A percentile compares a stretch with the other conserved stretches of the same genome.
These are phyloP conservation scores for Oophaga pumilio DNA, from an alignment of 2,113 vertebrate species.

Conservation along the genomic window DNA sequence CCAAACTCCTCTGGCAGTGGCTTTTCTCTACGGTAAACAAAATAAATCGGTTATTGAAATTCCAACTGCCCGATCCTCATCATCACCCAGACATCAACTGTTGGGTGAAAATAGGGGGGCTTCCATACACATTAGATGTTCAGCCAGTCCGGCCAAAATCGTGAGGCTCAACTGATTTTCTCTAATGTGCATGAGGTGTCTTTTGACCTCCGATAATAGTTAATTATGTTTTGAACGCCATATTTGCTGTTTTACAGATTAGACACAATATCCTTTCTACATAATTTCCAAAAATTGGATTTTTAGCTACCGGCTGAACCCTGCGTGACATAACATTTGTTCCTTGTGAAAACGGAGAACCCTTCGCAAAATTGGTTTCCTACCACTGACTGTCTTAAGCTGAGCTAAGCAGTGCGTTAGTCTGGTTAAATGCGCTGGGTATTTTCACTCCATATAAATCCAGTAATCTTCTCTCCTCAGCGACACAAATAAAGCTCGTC, in stretches of 20 bases:
- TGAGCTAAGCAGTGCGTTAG: slow-evolving; percentile 21
- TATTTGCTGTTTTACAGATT: not conserved
- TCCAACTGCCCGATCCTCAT: too few relatives aligned
- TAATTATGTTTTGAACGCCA: not conserved
- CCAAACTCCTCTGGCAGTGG: too few relatives aligned
- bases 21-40: too few relatives aligned
- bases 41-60: too few relatives aligned
- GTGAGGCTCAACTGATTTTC: too few relatives aligned
- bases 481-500: slow-evolving; percentile 46
- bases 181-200: too few relatives aligned
- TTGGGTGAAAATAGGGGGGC: too few relatives aligned
- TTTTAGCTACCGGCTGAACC: not conserved
- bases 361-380: not conserved
- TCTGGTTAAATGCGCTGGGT: slow-evolving; percentile 26
- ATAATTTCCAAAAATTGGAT: not conserved
- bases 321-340: not conserved
- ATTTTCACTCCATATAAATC: slow-evolving; percentile 35
- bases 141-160: too few relatives aligned
- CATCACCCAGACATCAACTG: too few relatives aligned
- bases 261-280: not conserved
- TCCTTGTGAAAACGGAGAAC: not conserved
- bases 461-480: slow-evolving; percentile 51
- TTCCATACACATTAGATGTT: too few relatives aligned
- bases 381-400: slow-evolving; percentile 1
- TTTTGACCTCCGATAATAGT: not conserved